Base-by-base conservation (phyloP, 1,140 invertebrate species). In the Hesperophylax magnus region DNA sequence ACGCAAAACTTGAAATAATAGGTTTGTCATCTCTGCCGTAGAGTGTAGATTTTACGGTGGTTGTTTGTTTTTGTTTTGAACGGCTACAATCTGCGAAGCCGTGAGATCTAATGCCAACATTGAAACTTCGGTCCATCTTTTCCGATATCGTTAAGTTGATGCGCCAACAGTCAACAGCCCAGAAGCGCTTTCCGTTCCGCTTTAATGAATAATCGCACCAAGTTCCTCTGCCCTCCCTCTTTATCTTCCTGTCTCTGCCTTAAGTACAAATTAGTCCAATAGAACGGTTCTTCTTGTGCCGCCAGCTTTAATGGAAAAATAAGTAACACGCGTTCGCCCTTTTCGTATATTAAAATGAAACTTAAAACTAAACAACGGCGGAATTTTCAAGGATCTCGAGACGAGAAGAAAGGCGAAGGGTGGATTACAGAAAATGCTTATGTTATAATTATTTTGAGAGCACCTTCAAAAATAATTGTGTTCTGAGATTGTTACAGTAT, bases 301-400 rank as follows among this genome's bases (percentile, higher is more conserved):
- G 20, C 9, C 63, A 1, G 47, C 3, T 31, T 54, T 72, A 72
- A 72, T 72, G 39, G 31, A 72, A 72, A 56, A 72, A 72, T 54
- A 72, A 72, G 11, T 9, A 27, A 54, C 69, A 72, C 47, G 53
- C 53, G 69, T 72, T 72, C 1, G 20, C 52, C 3, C 31, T 34
- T 17, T 18, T 14, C n/a, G 31, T 3, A 69, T 17, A 39, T 69
- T 69, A 6, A 11, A n/a, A 47, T 18, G 24, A 69, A 69, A 69
- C 65, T 69, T 52, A 47, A 47, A 69, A 47, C 65, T 20, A 61
- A 24, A 52, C 39, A 18, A 52, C 65, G 39, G 18, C 24, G 34
- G 24, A 18, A 34, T n/a, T 34, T n/a, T 47, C 39, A 47, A 47
- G 39, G 39, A 47, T 47, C 39, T 11, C 39, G 11, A 47, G 11